phyloP scores from a whole-genome alignment of 2,797 vertebrate species.

The Coregonus sp. region DNA sequence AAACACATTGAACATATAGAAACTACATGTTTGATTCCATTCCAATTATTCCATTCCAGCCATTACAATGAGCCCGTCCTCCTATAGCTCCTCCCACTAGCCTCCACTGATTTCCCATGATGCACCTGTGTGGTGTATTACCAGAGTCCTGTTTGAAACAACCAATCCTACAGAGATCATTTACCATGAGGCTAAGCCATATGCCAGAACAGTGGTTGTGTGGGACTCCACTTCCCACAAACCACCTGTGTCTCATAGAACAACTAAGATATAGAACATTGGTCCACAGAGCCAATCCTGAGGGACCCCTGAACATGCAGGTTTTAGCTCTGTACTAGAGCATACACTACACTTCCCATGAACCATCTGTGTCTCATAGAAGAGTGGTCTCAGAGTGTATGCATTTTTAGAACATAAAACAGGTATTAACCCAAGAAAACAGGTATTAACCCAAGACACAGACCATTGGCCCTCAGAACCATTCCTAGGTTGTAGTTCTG shows the following conservation, averaged over 20 bases:
- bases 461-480: not conserved
- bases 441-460: not conserved
- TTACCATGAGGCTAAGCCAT: not conserved
- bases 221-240: not conserved
- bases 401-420: too few relatives aligned
- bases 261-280: not conserved
- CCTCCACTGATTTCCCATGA: not conserved
- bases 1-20: too few relatives aligned
- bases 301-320: not conserved
- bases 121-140: too few relatives aligned
- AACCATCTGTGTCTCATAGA: too few relatives aligned
- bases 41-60: too few relatives aligned
- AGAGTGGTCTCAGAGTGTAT: too few relatives aligned
- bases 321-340: not conserved
- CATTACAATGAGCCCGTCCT: too few relatives aligned
- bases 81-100: too few relatives aligned
- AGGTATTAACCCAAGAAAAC: not conserved
- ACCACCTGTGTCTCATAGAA: not conserved
- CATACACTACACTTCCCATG: not conserved
- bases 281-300: not conserved
- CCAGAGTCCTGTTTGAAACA: too few relatives aligned
- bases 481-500: not conserved
- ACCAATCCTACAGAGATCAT: not conserved
- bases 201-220: not conserved
- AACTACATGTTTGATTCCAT: too few relatives aligned